A percentile compares a stretch with the other conserved stretches of the same genome.
These are phyloP conservation scores for Bufo bufo DNA, from an alignment of 2,113 vertebrate genomes.

Conservation along the genomic window DNA sequence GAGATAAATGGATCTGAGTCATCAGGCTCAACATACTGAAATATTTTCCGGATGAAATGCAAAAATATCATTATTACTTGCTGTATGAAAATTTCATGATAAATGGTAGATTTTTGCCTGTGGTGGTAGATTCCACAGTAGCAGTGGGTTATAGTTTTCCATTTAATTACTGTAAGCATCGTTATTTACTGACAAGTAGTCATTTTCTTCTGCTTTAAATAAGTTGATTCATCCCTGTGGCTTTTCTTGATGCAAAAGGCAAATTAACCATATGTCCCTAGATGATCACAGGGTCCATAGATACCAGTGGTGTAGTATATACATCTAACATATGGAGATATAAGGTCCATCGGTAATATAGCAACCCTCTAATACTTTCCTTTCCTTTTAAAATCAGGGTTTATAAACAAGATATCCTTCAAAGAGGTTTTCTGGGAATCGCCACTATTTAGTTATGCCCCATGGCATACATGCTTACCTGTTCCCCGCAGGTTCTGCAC, in stretches of 20 bases:
- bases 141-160: background rate
- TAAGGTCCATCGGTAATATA: too few relatives aligned
- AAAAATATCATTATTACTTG: background rate
- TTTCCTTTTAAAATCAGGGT: too few relatives aligned
- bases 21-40: background rate
- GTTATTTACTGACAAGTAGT: conserved; percentile 2
- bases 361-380: too few relatives aligned
- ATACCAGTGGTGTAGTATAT: background rate
- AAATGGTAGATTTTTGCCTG: background rate
- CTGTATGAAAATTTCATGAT: conserved; percentile 7
- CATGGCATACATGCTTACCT: too few relatives aligned
- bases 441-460: too few relatives aligned
- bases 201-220: background rate
- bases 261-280: background rate
- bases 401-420: too few relatives aligned
- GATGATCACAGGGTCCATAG: background rate
- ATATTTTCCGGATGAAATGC: conserved; percentile 21
- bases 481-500: too few relatives aligned
- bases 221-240: background rate
- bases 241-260: background rate
- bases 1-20: background rate
- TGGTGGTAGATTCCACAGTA: conserved; percentile 11
- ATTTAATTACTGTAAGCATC: background rate
- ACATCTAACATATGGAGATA: too few relatives aligned
- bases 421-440: too few relatives aligned